A percentile compares a stretch with the other conserved stretches of the same genome.
Evolutionary conservation across 2,888 invertebrate genomes (phyloP).

Genomic region (Protodeltote pygarga): DNA sequence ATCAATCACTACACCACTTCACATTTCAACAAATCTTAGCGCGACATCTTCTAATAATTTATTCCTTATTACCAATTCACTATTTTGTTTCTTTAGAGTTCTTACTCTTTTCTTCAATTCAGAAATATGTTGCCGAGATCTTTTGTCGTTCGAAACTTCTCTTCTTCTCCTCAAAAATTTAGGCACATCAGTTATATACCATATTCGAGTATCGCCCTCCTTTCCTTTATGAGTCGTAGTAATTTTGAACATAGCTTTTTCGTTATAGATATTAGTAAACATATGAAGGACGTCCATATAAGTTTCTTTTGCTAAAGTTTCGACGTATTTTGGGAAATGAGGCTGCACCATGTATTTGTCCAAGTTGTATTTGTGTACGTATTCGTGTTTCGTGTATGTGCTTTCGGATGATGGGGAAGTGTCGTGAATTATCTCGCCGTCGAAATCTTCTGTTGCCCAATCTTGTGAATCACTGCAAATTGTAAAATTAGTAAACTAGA

Average conservation of each 20-base stretch:
- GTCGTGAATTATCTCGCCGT: conserved; percentile 17
- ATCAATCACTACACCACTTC: conserved; percentile 9
- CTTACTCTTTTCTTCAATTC: conserved; percentile 43
- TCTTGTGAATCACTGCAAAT: conserved; percentile 36
- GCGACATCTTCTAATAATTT: conserved; percentile 41
- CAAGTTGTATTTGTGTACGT: conserved; percentile 60
- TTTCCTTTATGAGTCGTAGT: conserved; percentile 58
- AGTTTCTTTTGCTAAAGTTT: conserved; percentile 56
- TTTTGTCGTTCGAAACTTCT: conserved; percentile 34
- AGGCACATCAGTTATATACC: conserved; percentile 53
- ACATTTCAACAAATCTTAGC: conserved; percentile 32
- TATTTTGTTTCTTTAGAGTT: conserved; percentile 34
- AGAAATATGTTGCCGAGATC: conserved; percentile 32
- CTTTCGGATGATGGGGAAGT: conserved; percentile 13
- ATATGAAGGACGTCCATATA: conserved; percentile 53
- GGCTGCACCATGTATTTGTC: conserved; percentile 59
- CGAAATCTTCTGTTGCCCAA: conserved; percentile 29
- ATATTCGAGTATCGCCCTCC: conserved; percentile 59
- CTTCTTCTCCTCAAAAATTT: conserved; percentile 42
- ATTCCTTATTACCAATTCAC: conserved; percentile 32
- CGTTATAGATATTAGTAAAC: conserved; percentile 58
- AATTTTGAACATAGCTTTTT: conserved; percentile 63
- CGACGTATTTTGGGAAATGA: conserved; percentile 58
- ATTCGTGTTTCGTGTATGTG: conserved; percentile 53
- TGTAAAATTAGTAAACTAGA: background rate